Percentiles rank a stretch among this genome's conserved stretches.
Conservation (phyloP, 1,140 invertebrate genomes). For the Frieseomelitta varia region DNA sequence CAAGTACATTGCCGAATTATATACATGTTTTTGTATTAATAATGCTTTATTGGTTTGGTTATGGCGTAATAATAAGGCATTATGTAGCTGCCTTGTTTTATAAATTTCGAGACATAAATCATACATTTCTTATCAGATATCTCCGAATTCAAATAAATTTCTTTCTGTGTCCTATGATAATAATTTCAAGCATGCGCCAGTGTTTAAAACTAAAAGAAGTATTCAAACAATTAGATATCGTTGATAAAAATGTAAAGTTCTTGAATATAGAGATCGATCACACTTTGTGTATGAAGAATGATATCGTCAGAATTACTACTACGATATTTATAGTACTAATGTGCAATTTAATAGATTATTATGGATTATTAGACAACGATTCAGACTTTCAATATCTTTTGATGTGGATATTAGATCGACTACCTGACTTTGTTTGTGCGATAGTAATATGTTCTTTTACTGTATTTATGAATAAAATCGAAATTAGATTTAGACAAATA, state of each 20-base stretch:
- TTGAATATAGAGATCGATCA: constrained; percentile 26
- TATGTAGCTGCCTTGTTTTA: neutral
- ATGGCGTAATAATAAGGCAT: neutral
- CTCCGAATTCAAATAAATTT: constrained; percentile 1
- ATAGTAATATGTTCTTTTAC: constrained; percentile 28
- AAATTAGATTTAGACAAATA: constrained; percentile 14
- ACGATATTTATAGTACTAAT: neutral
- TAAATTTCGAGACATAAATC: neutral
- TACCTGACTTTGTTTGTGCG: constrained; percentile 21
- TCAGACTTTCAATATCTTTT: neutral
- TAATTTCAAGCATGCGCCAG: constrained; percentile 4
- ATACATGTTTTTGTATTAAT: neutral
- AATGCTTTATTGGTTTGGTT: neutral
- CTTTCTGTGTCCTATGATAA: neutral
- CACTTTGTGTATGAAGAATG: constrained; percentile 8
- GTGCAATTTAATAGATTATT: constrained; percentile 36
- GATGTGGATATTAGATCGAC: constrained; percentile 19
- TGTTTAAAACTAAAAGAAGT: neutral
- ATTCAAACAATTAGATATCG: neutral
- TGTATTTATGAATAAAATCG: constrained; percentile 16
- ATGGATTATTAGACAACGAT: constrained; percentile 13
- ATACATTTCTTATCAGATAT: neutral
- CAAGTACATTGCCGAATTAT: neutral
- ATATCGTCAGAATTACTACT: constrained; percentile 8
- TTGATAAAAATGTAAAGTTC: constrained; percentile 12